Conservation (phyloP, 2,797 vertebrate genomes). For the Spea hammondii region DNA sequence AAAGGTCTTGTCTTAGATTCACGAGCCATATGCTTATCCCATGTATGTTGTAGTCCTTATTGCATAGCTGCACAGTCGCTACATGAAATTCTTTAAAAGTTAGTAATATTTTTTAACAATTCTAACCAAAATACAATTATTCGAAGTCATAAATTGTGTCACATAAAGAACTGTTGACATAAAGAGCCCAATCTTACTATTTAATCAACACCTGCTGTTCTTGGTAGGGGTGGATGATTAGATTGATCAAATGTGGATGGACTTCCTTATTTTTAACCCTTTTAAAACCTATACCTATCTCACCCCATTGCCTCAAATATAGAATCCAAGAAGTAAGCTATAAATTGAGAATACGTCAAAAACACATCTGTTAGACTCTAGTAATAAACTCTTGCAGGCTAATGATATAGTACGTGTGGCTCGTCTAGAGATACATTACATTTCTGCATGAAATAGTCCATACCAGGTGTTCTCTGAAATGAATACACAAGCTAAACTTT, state of each 20-base stretch:
- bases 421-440: constrained; percentile 7
- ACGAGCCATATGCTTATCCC: no score
- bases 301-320: no score
- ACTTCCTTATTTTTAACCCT: not conserved
- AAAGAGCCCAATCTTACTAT: constrained; percentile 2
- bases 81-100: no score
- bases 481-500: not conserved
- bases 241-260: constrained; percentile 35
- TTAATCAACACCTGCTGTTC: constrained; percentile 17
- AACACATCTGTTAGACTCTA: not conserved
- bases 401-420: constrained; percentile 21
- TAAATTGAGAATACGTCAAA: not conserved
- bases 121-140: no score
- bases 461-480: constrained; percentile 6
- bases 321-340: not conserved
- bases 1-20: no score
- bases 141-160: no score
- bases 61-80: no score
- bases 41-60: no score
- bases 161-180: no score
- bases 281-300: no score
- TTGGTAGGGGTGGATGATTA: constrained; percentile 12
- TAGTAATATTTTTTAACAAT: no score
- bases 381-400: not conserved
- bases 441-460: not conserved